Conservation (phyloP, 2,113 vertebrate genomes). For the Zeus faber region DNA sequence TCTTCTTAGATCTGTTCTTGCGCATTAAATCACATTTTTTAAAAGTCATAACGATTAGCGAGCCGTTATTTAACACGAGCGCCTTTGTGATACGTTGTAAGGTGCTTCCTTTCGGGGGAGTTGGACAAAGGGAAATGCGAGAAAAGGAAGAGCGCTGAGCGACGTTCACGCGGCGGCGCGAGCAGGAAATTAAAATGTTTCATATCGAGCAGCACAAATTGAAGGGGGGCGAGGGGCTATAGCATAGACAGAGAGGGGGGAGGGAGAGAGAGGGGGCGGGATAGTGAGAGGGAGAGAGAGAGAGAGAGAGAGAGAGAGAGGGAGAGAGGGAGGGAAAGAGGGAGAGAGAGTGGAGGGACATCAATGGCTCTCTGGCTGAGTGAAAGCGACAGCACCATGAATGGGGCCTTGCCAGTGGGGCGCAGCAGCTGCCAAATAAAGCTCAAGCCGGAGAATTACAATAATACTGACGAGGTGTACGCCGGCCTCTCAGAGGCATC, state of each 20-base stretch:
- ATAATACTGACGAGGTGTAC: constrained; percentile 94
- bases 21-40: too few relatives aligned
- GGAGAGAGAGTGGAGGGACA: constrained; percentile 89
- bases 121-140: constrained; percentile 29
- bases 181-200: constrained; percentile 99
- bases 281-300: too few relatives aligned
- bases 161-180: constrained; percentile 81
- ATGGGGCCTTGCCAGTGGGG: constrained; percentile 95
- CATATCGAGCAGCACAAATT: constrained; percentile 93
- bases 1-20: too few relatives aligned
- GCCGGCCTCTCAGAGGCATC: constrained; percentile 85
- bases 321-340: too few relatives aligned
- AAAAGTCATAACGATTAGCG: too few relatives aligned
- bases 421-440: constrained; percentile 96
- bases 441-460: constrained; percentile 90
- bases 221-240: constrained; percentile 83
- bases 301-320: too few relatives aligned
- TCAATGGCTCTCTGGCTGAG: constrained; percentile 90
- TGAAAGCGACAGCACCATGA: constrained; percentile 87
- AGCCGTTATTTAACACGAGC: too few relatives aligned
- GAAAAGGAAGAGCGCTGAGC: constrained; percentile 59
- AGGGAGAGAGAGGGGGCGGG: too few relatives aligned
- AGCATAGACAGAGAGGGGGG: too few relatives aligned
- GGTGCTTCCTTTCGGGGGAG: too few relatives aligned
- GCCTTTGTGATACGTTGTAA: too few relatives aligned